phyloP scores from a whole-genome alignment of 2,888 invertebrate genomes.

The Ennomos erosarius region DNA sequence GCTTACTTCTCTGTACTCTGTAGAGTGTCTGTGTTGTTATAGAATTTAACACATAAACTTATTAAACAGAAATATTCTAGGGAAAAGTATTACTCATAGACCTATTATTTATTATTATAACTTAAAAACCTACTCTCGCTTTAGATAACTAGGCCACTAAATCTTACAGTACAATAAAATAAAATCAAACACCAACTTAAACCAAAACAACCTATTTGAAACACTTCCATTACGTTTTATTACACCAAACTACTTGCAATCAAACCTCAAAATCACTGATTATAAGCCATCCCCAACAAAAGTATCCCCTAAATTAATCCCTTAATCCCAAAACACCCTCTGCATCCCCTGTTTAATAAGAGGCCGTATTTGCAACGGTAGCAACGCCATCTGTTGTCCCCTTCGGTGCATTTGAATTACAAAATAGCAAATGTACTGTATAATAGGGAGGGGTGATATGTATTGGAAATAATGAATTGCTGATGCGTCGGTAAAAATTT shows the following conservation, averaged over 20 bases:
- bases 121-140: no score
- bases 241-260: constrained; percentile 10
- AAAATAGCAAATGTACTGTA: constrained; percentile 54
- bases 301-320: constrained; percentile 29
- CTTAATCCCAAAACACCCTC: constrained; percentile 23
- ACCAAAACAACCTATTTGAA: not conserved
- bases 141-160: no score
- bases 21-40: no score
- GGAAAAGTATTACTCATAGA: no score
- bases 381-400: constrained; percentile 51
- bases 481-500: constrained; percentile 5
- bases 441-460: constrained; percentile 47
- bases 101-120: no score
- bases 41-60: no score
- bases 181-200: not conserved
- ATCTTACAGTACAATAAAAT: no score
- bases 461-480: constrained; percentile 43
- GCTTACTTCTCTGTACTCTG: no score
- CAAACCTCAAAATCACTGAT: constrained; percentile 33
- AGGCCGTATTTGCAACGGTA: constrained; percentile 38
- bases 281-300: constrained; percentile 26
- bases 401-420: constrained; percentile 51
- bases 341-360: constrained; percentile 38
- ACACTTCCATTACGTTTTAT: constrained; percentile 22
- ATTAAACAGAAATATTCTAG: no score